phyloP scores from a whole-genome alignment of 2,113 vertebrate species.

The Euleptes europaea region DNA sequence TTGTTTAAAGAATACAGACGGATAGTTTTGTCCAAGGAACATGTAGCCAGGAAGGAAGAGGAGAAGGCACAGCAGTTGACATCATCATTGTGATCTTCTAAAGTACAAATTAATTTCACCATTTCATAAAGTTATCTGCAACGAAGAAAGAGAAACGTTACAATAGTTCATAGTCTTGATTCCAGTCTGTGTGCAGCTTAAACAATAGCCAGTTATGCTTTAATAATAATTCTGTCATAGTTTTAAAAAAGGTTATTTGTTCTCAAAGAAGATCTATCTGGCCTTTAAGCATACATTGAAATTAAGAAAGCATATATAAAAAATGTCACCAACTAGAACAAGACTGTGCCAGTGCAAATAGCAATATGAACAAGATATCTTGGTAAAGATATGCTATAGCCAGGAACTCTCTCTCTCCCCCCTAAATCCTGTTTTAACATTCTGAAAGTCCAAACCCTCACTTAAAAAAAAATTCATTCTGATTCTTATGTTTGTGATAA shows the following conservation, averaged over 20 bases:
- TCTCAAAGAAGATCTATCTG: background rate
- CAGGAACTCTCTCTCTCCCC: background rate
- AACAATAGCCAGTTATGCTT: background rate
- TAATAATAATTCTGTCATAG: background rate
- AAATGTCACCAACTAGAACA: background rate
- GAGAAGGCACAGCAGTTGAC: slow-evolving; percentile 92
- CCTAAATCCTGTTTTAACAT: background rate
- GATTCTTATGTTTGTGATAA: background rate
- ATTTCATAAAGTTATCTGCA: slow-evolving; percentile 73
- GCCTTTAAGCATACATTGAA: background rate
- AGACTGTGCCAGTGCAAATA: background rate
- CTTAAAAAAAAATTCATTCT: background rate
- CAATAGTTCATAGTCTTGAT: background rate
- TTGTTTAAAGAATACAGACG: slow-evolving; percentile 79
- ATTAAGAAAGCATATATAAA: background rate
- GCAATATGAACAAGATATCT: background rate
- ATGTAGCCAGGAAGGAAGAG: slow-evolving; percentile 83
- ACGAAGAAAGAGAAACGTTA: slow-evolving; percentile 38
- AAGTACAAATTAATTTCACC: slow-evolving; percentile 85
- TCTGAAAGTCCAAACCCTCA: background rate
- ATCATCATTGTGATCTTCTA: slow-evolving; percentile 88
- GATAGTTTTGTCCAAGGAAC: slow-evolving; percentile 92
- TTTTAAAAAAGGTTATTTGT: background rate
- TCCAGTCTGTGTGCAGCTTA: background rate
- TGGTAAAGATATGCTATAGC: background rate